Evolutionary conservation across 1,140 invertebrate species (phyloP), one percentile per base, ranked within the genome.

Genomic region (Callitettix versicolor): DNA sequence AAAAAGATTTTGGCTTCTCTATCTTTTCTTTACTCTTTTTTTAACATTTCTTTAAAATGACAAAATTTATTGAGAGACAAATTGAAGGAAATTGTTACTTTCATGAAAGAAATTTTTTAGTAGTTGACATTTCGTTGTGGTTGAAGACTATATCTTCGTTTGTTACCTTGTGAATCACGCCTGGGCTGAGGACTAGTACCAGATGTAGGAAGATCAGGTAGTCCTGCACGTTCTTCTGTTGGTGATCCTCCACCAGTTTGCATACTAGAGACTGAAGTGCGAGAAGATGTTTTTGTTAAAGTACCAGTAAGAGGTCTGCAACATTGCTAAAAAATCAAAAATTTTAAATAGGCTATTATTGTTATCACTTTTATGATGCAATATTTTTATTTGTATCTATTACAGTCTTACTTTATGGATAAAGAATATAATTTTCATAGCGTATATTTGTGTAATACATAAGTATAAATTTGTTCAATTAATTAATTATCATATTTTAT

Each of bases 231-330:
- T 11, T 57, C 59, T 15, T 53, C 52, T 40, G 56, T 48, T 6
- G 44, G 52, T 20, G 43, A 40, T 44, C 57, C 26, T 34, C 44
- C 18, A 14, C 21, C 24, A 26, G n/a, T 51, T 21, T 51, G 48
- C 15, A 42, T 36, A 55, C 71, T 71, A 1, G 73, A 69, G 30
- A 75, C 70, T 0, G 72, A 74, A 43, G 65, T 67, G 17, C 73
- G 69, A 0, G 73, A 73, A 12, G 69, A 65, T 7, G 73, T 68
- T 62, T 76, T 76, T 1, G 72, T 71, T 56, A 65, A 49, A 22
- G 46, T 26, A 33, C 47, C 24, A 14, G 48, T 41, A 5, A 59
- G 54, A n/a, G 60, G 66, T 9, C 60, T 56, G 48, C 65, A 67
- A n/a, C 55, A 50, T 18, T 56, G 54, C 64, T 66, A 59, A 11